Conservation (phyloP, 2,113 vertebrate species). For the Gambusia holbrooki region DNA sequence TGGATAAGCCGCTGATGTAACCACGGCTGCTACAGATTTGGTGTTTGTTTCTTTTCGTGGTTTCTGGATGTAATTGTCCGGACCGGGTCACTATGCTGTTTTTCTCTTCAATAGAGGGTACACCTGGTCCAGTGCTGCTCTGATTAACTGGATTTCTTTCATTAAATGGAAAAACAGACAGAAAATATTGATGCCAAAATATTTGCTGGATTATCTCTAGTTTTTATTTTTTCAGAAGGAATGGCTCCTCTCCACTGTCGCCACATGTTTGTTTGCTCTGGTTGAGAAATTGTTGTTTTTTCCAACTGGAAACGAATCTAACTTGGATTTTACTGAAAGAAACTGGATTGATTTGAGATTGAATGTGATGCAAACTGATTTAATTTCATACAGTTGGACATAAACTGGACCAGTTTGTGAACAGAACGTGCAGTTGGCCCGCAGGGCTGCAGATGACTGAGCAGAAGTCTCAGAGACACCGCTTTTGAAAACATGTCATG, state of each 20-base stretch:
- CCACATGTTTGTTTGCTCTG: neutral
- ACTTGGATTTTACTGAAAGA: neutral
- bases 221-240: neutral
- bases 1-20: too few species aligned
- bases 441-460: slow-evolving; percentile 8
- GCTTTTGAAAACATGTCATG: slow-evolving; percentile 33
- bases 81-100: too few species aligned
- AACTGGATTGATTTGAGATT: neutral
- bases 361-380: neutral
- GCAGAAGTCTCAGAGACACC: slow-evolving; percentile 14
- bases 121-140: too few species aligned
- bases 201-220: too few species aligned
- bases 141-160: too few species aligned
- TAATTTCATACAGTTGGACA: neutral
- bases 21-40: too few species aligned
- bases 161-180: too few species aligned
- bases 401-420: neutral
- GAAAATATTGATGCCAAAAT: too few species aligned
- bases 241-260: neutral
- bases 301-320: neutral
- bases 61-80: too few species aligned
- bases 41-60: too few species aligned
- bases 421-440: neutral
- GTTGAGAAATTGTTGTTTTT: neutral
- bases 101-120: too few species aligned